These are phyloP conservation scores for Lottia gigantea DNA, from an alignment of 2,888 invertebrate species.

Conservation along the genomic window DNA sequence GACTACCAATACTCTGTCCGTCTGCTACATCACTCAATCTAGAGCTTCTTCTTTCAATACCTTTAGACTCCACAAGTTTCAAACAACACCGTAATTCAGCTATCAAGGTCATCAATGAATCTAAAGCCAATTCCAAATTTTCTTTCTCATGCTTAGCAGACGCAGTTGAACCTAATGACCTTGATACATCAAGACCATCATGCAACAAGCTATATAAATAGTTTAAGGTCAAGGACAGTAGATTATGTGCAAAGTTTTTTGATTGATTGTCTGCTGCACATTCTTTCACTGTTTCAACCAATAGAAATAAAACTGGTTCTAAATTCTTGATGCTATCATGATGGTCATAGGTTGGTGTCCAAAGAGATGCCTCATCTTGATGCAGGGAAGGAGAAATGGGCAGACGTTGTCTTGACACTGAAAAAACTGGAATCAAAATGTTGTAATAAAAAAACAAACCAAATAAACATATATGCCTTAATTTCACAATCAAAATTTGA, in stretches of 20 bases:
- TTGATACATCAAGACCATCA: conserved; percentile 41
- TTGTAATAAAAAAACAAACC: not conserved
- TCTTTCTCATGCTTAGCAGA: conserved; percentile 26
- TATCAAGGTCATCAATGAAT: conserved; percentile 40
- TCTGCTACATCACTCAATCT: conserved; percentile 6
- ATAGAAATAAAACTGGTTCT: conserved; percentile 47
- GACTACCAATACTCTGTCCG: too few species aligned
- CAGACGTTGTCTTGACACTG: conserved; percentile 23
- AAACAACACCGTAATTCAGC: conserved; percentile 41
- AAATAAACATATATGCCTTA: too few species aligned
- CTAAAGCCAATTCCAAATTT: conserved; percentile 39
- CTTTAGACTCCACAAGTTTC: conserved; percentile 7
- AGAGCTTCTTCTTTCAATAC: not conserved
- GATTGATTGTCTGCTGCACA: conserved; percentile 47
- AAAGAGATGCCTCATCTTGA: conserved; percentile 24
- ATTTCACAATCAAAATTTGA: too few species aligned
- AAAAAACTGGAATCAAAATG: conserved; percentile 39
- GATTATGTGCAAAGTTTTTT: conserved; percentile 50
- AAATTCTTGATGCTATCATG: conserved; percentile 45
- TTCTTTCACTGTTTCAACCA: conserved; percentile 46
- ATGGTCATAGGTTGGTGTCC: conserved; percentile 26
- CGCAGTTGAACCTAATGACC: conserved; percentile 25
- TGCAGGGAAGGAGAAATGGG: conserved; percentile 24
- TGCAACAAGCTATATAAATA: conserved; percentile 51
- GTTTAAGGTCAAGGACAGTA: conserved; percentile 51